Base-by-base conservation (phyloP, 1,140 invertebrate species). In the Lepidurus packardi region DNA sequence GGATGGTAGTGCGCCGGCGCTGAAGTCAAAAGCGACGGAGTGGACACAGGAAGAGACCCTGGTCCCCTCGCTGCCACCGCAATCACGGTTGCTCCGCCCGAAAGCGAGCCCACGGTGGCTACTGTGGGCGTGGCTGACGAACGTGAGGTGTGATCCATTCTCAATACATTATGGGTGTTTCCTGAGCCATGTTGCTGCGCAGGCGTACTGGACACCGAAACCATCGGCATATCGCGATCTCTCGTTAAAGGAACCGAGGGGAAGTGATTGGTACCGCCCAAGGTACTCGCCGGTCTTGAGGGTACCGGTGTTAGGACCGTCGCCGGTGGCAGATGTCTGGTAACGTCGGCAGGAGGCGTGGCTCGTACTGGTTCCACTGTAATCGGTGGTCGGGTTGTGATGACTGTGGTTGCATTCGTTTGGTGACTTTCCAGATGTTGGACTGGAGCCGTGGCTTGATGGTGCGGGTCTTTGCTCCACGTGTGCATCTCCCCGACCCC, bases 121-220 rank as follows among this genome's bases (percentile, higher is more conserved):
- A 74, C 78, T 3, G 78, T 73, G 2, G 78, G 77, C 24, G 73
- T 73, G 24, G 53, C 8, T 7, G 73, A 24, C 79, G 80, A n/a
- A 10, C 75, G 13, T 41, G 45, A 43, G 24, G 74, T 11, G 74
- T 44, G 34, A 74, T 47, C 74, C 34, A 74, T 74, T 21, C 53
- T 9, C 16, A 65, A 21, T 7, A 65, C 53, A 21, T 65, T 65
- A 16, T 65, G 16, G 6, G 43, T 13, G 34, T 10, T 13, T 25
- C 42, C 78, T 25, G n/a, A 5, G 2, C 10, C 42, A 25, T 41
- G 65, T 78, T 80, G 79, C 41, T 79, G 78, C 16, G 79, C 80
- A 9, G 81, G 75, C 73, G 81, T 79, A 21, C 77, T 79, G 53
- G 81, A 81, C 74, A 79, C 78, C 79, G 81, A 81, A 24, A 76